Conservation (phyloP, 2,888 invertebrate species). For the Dinocampus coccinellae region DNA sequence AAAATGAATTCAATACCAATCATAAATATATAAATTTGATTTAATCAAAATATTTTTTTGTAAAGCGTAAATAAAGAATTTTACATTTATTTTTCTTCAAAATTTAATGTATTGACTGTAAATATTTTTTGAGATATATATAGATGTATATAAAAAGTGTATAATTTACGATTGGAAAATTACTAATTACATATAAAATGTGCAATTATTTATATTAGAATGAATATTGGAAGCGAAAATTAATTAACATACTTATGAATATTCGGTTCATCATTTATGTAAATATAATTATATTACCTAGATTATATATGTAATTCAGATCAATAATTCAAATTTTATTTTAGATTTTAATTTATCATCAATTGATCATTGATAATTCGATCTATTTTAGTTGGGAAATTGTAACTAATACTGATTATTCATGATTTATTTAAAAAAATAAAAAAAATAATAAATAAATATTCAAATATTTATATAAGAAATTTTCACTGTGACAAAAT, state of each 20-base stretch:
- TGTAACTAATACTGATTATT: conserved; percentile 12
- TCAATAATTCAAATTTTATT: not conserved
- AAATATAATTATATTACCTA: conserved; percentile 12
- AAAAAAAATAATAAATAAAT: conserved; percentile 3
- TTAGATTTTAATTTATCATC: conserved; percentile 16
- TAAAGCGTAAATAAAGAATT: too few relatives aligned
- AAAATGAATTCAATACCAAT: too few relatives aligned
- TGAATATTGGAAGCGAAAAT: conserved; percentile 10
- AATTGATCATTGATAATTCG: conserved; percentile 13
- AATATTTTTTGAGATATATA: too few relatives aligned
- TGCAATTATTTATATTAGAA: conserved; percentile 23
- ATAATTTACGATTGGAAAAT: conserved; percentile 26
- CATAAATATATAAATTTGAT: too few relatives aligned
- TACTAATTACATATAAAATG: conserved; percentile 17
- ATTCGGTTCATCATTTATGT: conserved; percentile 18
- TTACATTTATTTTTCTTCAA: too few relatives aligned
- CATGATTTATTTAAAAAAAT: not conserved
- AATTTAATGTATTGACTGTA: too few relatives aligned
- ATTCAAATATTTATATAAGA: not conserved
- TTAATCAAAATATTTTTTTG: too few relatives aligned
- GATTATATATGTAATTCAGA: not conserved
- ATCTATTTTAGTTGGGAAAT: conserved; percentile 3
- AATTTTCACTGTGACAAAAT: not conserved
- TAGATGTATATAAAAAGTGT: too few relatives aligned
- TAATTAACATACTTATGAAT: conserved; percentile 28